A percentile compares a stretch with the other conserved stretches of the same genome.
phyloP scores from a whole-genome alignment of 1,140 invertebrate genomes.

The Capitella teleta region DNA sequence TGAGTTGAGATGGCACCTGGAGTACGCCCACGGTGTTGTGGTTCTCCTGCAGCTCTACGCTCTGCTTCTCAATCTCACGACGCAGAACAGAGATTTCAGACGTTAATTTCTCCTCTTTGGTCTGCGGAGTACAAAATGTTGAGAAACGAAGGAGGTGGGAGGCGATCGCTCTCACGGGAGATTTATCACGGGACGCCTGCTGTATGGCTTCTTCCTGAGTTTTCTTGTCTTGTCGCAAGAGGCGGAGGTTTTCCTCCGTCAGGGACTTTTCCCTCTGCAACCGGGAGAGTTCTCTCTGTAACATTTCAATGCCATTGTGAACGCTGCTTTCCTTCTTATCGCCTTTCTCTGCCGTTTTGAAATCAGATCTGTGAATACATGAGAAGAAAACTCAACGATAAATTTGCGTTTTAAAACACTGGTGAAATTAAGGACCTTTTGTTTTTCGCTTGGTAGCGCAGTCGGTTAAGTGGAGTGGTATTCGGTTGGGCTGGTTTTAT shows the following conservation, averaged over 20 bases:
- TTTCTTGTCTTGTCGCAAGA: neutral
- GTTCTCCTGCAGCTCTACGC: conserved; percentile 23
- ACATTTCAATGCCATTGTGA: too few relatives aligned
- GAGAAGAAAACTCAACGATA: too few relatives aligned
- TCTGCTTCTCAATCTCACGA: conserved; percentile 22
- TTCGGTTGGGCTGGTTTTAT: neutral
- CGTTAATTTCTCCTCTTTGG: conserved; percentile 21
- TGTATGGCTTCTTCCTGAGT: neutral
- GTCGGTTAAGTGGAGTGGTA: too few relatives aligned
- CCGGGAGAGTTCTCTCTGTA: conserved; percentile 17
- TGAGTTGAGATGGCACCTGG: conserved; percentile 18
- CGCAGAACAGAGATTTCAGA: conserved; percentile 21
- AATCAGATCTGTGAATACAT: too few relatives aligned
- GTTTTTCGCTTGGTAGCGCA: too few relatives aligned
- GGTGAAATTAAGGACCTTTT: too few relatives aligned
- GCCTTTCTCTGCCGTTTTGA: too few relatives aligned
- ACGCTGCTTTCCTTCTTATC: too few relatives aligned
- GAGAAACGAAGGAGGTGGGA: neutral
- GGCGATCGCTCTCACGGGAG: neutral
- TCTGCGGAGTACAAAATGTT: conserved; percentile 14
- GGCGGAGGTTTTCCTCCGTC: conserved; percentile 15
- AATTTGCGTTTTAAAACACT: too few relatives aligned
- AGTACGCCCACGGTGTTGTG: conserved; percentile 22
- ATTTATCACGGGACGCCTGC: neutral
- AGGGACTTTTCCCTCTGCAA: conserved; percentile 25